A percentile compares a stretch with the other conserved stretches of the same genome.
phyloP scores from a whole-genome alignment of 2,888 invertebrate species.

The Tipula confusa region DNA sequence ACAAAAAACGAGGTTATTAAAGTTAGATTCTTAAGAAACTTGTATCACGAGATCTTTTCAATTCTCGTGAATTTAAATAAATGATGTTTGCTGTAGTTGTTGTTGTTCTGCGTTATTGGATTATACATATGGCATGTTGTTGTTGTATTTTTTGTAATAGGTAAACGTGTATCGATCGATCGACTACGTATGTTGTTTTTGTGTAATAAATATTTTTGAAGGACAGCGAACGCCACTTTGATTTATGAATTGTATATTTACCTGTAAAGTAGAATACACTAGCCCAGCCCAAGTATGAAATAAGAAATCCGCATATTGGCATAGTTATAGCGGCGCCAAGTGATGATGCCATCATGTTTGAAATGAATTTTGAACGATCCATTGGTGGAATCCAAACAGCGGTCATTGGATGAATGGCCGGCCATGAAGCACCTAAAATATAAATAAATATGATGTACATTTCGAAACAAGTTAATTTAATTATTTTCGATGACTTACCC shows the following conservation, averaged over 20 bases:
- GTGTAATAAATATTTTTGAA: background rate
- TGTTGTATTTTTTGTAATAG: background rate
- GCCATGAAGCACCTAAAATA: slow-evolving; percentile 79
- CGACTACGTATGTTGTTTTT: background rate
- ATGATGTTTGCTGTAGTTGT: background rate
- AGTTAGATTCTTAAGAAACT: background rate
- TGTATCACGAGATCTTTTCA: background rate
- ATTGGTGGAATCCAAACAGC: slow-evolving; percentile 92
- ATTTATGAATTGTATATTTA: too few species aligned
- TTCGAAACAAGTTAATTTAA: background rate
- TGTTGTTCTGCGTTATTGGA: background rate
- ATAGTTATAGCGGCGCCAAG: slow-evolving; percentile 87
- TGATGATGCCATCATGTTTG: slow-evolving; percentile 89
- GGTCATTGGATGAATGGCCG: slow-evolving; percentile 88
- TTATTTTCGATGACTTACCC: slow-evolving; percentile 39
- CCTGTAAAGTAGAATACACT: slow-evolving; percentile 86
- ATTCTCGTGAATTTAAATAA: slow-evolving; percentile 3
- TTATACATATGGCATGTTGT: background rate
- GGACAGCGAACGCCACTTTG: too few species aligned
- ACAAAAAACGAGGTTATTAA: background rate
- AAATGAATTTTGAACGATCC: slow-evolving; percentile 89
- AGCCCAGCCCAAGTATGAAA: slow-evolving; percentile 78
- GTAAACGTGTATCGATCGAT: background rate
- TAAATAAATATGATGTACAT: slow-evolving; percentile 37
- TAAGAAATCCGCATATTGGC: slow-evolving; percentile 80